Evolutionary conservation across 2,797 vertebrate species (phyloP).

Genomic region (Alcedo quadribrachys): DNA sequence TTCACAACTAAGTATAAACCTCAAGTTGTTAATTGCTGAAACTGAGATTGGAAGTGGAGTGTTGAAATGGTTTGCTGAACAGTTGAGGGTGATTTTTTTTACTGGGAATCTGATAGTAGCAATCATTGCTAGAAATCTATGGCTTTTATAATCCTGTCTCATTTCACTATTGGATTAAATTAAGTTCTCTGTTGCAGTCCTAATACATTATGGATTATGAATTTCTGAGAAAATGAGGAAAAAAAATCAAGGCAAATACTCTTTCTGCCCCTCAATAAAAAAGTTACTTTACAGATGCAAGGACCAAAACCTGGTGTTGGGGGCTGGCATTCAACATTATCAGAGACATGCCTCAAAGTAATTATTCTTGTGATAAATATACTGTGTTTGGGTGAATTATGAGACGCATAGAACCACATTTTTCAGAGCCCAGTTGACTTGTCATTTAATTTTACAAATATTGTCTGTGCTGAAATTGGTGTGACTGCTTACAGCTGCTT

Average conservation of each 20-base stretch:
- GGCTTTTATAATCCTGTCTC: not conserved
- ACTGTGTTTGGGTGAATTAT: not conserved
- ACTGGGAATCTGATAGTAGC: constrained; percentile 35
- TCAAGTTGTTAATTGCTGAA: constrained; percentile 30
- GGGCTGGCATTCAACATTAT: not conserved
- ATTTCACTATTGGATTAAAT: constrained; percentile 30
- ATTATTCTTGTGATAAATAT: not conserved
- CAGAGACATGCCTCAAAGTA: not conserved
- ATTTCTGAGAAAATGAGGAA: not conserved
- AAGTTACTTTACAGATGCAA: not conserved
- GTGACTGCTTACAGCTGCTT: not conserved
- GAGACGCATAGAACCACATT: not conserved
- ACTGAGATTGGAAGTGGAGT: not conserved
- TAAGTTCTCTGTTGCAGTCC: not conserved
- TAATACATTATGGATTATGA: not conserved
- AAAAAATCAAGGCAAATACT: not conserved
- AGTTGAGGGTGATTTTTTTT: constrained; percentile 44
- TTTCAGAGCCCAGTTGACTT: not conserved
- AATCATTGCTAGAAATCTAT: constrained; percentile 24
- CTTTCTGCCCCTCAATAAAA: not conserved
- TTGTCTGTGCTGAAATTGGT: not conserved
- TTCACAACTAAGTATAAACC: not conserved
- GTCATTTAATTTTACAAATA: not conserved
- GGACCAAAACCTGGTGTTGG: not conserved
- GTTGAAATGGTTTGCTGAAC: constrained; percentile 26